A percentile compares a stretch with the other conserved stretches of the same genome.
Conservation (phyloP, 2,888 invertebrate species). For the Dorcus hopei region DNA sequence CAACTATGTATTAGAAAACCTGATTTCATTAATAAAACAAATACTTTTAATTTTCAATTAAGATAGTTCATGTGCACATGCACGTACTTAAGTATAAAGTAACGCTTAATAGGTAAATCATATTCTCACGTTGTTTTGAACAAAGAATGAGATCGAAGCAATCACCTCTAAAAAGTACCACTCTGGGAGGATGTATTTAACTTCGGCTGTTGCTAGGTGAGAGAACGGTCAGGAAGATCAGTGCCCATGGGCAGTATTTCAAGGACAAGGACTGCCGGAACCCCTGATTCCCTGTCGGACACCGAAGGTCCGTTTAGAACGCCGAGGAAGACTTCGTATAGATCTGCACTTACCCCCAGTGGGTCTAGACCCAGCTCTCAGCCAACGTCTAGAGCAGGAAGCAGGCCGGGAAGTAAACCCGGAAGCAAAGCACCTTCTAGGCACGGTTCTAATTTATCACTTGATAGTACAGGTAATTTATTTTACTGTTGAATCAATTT, state of each 20-base stretch:
- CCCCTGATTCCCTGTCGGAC: constrained; percentile 85
- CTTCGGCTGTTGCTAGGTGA: constrained; percentile 61
- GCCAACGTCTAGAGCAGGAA: constrained; percentile 81
- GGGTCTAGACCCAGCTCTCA: constrained; percentile 71
- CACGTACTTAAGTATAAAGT: too few species aligned
- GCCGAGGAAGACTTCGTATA: constrained; percentile 65
- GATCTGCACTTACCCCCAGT: constrained; percentile 72
- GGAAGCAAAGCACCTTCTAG: constrained; percentile 91
- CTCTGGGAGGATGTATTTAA: too few species aligned
- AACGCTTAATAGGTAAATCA: too few species aligned
- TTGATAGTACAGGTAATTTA: constrained; percentile 77
- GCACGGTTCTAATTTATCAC: constrained; percentile 86
- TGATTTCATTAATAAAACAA: too few species aligned
- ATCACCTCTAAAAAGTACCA: too few species aligned
- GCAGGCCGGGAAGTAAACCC: constrained; percentile 85
- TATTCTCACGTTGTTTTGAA: too few species aligned
- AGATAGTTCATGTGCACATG: too few species aligned
- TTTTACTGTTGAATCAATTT: background rate
- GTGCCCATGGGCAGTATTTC: constrained; percentile 75
- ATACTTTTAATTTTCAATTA: too few species aligned
- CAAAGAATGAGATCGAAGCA: too few species aligned
- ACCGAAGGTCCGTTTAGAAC: constrained; percentile 74
- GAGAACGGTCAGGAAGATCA: constrained; percentile 88
- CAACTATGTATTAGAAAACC: too few species aligned
- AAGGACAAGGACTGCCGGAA: constrained; percentile 71